phyloP scores from a whole-genome alignment of 2,797 vertebrate species.

The Phrynocephalus guinanensis region DNA sequence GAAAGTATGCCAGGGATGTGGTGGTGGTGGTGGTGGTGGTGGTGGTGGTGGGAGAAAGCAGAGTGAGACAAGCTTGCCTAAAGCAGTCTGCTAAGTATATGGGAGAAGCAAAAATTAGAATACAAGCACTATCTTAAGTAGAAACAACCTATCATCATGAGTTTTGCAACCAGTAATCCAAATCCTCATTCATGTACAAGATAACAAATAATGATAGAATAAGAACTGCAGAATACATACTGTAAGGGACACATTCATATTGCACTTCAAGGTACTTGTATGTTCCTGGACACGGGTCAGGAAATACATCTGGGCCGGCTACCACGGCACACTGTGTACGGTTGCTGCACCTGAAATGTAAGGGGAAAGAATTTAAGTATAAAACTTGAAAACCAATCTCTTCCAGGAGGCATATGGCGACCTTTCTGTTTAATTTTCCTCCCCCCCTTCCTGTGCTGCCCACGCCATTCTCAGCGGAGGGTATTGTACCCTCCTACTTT shows the following conservation, averaged over 20 bases:
- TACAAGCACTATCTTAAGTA: background rate
- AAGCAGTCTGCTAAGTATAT: background rate
- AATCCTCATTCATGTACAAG: background rate
- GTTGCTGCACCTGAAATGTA: constrained; percentile 92
- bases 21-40: no score
- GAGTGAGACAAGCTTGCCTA: no score
- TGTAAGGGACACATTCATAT: constrained; percentile 98
- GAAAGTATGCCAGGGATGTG: background rate
- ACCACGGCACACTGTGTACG: constrained; percentile 97
- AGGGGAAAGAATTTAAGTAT: background rate
- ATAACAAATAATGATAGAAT: constrained; percentile 27
- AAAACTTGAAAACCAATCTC: no score
- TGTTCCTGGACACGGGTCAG: constrained; percentile 96
- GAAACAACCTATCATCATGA: no score
- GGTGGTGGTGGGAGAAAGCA: background rate
- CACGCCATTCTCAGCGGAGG: no score
- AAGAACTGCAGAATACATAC: constrained; percentile 84
- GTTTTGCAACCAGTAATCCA: background rate
- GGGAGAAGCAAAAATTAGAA: background rate
- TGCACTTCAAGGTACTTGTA: constrained; percentile 99
- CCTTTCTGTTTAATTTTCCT: no score
- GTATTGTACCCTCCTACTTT: no score
- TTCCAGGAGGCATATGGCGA: no score
- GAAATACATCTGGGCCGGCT: constrained; percentile 95
- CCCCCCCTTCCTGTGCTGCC: no score